Evolutionary conservation across 2,113 vertebrate genomes (phyloP).

Genomic region (Burhinus oedicnemus): DNA sequence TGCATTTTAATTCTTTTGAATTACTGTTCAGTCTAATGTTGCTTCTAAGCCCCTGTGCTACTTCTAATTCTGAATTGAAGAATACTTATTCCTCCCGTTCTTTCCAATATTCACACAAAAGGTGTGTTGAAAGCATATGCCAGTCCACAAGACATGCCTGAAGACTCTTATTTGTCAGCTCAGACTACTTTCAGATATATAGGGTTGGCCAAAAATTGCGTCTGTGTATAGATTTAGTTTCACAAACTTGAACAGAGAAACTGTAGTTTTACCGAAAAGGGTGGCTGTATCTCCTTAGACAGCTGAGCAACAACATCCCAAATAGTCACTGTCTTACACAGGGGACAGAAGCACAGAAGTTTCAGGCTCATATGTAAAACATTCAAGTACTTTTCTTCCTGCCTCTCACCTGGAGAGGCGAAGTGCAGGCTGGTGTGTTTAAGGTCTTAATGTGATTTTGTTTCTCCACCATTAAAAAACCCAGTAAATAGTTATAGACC

Average conservation of each 20-base stretch:
- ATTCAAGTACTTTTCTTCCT: background rate
- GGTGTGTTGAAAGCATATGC: background rate
- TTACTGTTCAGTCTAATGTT: background rate
- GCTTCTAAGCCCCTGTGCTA: background rate
- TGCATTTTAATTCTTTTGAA: background rate
- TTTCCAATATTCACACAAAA: background rate
- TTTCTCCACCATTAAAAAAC: background rate
- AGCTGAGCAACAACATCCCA: background rate
- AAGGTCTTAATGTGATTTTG: background rate
- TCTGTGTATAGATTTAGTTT: background rate
- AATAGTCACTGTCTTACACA: background rate
- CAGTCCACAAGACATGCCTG: background rate
- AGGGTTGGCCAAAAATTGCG: background rate
- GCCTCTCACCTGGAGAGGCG: background rate
- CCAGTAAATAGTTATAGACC: background rate
- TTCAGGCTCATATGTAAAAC: background rate
- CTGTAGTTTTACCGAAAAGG: background rate
- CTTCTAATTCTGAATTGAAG: background rate
- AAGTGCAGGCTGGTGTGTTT: background rate
- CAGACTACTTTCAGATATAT: background rate
- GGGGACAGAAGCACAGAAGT: background rate
- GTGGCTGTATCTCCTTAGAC: background rate
- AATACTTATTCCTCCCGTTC: background rate
- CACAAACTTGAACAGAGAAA: background rate
- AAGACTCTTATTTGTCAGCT: background rate